phyloP scores from a whole-genome alignment of 2,113 vertebrate genomes.

The Procapra przewalskii region DNA sequence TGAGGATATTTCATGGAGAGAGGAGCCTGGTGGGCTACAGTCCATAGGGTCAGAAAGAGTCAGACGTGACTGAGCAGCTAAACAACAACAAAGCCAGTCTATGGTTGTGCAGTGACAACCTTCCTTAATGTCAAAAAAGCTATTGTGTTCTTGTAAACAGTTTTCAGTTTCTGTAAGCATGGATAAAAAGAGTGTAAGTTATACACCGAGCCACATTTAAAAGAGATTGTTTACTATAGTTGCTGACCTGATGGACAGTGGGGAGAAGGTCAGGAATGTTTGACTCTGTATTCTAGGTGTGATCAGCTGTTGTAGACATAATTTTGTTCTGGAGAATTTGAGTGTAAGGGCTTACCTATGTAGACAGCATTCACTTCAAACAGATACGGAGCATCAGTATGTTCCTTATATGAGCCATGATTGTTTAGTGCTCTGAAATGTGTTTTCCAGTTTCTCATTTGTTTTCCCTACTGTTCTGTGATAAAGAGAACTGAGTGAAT shows the following conservation, averaged over 20 bases:
- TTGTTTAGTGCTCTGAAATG: neutral
- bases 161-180: neutral
- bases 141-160: too few species aligned
- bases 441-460: neutral
- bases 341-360: neutral
- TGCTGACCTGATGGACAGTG: neutral
- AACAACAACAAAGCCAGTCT: neutral
- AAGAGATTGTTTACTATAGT: too few species aligned
- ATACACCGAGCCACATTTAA: neutral
- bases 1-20: neutral
- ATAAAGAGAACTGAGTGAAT: neutral
- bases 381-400: neutral
- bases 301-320: neutral
- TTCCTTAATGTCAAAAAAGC: too few species aligned
- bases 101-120: too few species aligned
- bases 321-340: neutral
- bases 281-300: neutral
- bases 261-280: fast-evolving
- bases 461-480: neutral
- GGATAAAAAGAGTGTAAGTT: neutral
- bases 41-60: neutral
- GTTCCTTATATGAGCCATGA: neutral
- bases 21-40: neutral
- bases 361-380: neutral
- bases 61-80: neutral